Percentiles rank a stretch among this genome's conserved stretches.
phyloP scores from a whole-genome alignment of 2,797 vertebrate genomes.

The Alcedo atthis region DNA sequence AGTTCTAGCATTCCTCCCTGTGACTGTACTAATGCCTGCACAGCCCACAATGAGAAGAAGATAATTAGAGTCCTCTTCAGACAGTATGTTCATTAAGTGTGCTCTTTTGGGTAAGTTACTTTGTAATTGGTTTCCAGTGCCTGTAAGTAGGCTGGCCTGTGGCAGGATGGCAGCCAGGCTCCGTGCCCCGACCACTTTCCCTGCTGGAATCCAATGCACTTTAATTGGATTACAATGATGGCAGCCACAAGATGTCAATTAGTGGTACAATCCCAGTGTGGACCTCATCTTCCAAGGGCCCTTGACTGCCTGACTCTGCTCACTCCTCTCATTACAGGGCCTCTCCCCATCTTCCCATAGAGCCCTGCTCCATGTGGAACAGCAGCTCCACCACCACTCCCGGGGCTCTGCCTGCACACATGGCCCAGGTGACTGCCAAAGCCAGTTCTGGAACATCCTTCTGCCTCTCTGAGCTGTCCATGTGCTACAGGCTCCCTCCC shows the following conservation, averaged over 20 bases:
- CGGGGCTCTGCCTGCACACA: background rate
- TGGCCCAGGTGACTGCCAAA: conserved; percentile 33
- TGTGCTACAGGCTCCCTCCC: background rate
- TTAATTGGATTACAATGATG: conserved; percentile 63
- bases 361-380: conserved; percentile 19
- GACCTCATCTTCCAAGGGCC: background rate
- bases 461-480: background rate
- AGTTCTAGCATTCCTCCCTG: conserved; percentile 12
- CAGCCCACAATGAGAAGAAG: conserved; percentile 21
- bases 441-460: background rate
- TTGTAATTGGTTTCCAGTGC: conserved; percentile 57
- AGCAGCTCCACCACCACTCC: conserved; percentile 41
- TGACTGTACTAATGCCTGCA: background rate
- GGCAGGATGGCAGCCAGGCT: conserved; percentile 3
- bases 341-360: background rate
- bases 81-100: conserved; percentile 59
- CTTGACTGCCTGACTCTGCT: background rate
- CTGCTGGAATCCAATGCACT: conserved; percentile 61
- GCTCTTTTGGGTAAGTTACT: conserved; percentile 62
- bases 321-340: background rate
- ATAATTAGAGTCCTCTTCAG: conserved; percentile 60
- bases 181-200: background rate
- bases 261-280: conserved; percentile 6
- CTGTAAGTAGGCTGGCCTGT: conserved; percentile 10
- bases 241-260: conserved; percentile 49